These are phyloP conservation scores for Yponomeuta malinellus DNA, from an alignment of 2,888 invertebrate species.

Conservation along the genomic window DNA sequence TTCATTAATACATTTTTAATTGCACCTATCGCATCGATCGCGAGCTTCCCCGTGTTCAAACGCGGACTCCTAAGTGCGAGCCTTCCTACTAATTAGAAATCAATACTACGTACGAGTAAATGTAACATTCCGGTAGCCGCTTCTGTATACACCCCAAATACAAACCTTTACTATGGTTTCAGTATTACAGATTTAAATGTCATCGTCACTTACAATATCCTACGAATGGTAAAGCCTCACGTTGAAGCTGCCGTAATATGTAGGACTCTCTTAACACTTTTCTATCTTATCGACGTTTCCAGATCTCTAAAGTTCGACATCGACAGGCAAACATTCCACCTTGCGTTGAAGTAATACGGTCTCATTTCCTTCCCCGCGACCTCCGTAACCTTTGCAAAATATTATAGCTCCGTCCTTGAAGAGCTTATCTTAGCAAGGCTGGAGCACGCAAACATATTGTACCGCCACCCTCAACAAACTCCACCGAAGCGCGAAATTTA, in stretches of 20 bases:
- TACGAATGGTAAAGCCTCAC: not conserved
- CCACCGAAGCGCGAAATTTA: constrained; percentile 36
- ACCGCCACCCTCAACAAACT: constrained; percentile 30
- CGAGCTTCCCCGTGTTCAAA: not conserved
- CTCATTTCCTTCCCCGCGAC: constrained; percentile 34
- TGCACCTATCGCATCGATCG: not conserved
- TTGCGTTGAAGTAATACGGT: constrained; percentile 17
- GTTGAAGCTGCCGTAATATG: constrained; percentile 7
- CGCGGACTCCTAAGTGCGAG: not conserved
- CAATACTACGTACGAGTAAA: constrained; percentile 27
- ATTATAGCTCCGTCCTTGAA: constrained; percentile 32
- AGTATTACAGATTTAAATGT: no score
- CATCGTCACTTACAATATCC: not conserved
- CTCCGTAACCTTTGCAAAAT: constrained; percentile 42
- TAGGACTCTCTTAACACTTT: constrained; percentile 7
- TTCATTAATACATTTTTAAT: constrained; percentile 7
- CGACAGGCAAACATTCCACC: not conserved
- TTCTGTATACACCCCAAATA: constrained; percentile 25
- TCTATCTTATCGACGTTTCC: constrained; percentile 28
- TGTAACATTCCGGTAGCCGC: constrained; percentile 25
- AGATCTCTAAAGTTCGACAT: constrained; percentile 24
- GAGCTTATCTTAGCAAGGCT: constrained; percentile 42
- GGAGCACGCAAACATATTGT: constrained; percentile 50
- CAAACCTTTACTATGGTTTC: not conserved
- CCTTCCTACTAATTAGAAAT: constrained; percentile 36